Percentiles rank a stretch among this genome's conserved stretches.
Evolutionary conservation across 2,113 vertebrate genomes (phyloP).

Genomic region (Ceyx margarethae): DNA sequence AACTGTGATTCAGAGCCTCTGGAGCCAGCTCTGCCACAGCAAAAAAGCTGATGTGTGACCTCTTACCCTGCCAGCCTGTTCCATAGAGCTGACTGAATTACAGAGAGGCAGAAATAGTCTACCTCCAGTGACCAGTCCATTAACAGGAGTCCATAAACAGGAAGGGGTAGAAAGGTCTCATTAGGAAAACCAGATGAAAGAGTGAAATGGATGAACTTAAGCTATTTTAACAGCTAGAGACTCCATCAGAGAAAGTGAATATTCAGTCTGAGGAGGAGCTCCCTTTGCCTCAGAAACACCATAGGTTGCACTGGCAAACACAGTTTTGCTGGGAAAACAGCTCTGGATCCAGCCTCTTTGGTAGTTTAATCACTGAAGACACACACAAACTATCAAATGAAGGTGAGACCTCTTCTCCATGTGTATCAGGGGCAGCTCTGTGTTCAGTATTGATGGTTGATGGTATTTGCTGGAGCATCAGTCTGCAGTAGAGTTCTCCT

Average conservation of each 20-base stretch:
- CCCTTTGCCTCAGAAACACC: neutral
- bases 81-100: neutral
- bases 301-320: neutral
- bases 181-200: neutral
- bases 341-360: neutral
- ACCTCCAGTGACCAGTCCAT: neutral
- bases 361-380: neutral
- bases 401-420: neutral
- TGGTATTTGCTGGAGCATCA: constrained; percentile 29
- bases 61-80: neutral
- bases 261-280: neutral
- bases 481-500: constrained; percentile 29
- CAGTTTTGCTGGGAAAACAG: neutral
- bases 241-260: neutral
- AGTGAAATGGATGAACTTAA: neutral
- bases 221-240: neutral
- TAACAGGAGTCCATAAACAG: neutral
- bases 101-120: neutral
- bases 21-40: neutral
- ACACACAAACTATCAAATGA: neutral
- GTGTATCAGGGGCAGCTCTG: neutral
- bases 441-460: neutral
- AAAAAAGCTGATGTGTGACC: neutral
- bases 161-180: neutral
- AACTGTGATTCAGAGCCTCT: neutral